These are phyloP conservation scores for Ceratina calcarata DNA, from an alignment of 1,140 invertebrate species.

Conservation along the genomic window DNA sequence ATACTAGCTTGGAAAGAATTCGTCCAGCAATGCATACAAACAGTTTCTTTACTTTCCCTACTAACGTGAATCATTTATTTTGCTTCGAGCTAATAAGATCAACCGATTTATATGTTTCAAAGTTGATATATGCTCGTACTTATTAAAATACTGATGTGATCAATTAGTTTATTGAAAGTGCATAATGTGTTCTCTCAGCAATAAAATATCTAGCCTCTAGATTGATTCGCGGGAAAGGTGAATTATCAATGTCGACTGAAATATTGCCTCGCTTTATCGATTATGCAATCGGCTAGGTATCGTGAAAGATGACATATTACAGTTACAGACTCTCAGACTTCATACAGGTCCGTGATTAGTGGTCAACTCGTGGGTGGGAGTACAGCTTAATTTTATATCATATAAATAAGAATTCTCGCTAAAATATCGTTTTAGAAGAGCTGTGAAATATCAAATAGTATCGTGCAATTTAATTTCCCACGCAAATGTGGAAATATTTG, in stretches of 20 bases:
- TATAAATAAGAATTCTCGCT: conserved; percentile 12
- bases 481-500: no score
- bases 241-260: conserved; percentile 37
- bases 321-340: conserved; percentile 1
- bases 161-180: no score
- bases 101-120: no score
- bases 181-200: no score
- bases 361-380: conserved; percentile 29
- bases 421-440: background rate
- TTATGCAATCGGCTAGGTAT: conserved; percentile 24
- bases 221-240: background rate
- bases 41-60: no score
- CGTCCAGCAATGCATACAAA: no score
- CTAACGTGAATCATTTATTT: no score
- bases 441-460: conserved; percentile 9
- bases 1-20: no score
- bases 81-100: no score
- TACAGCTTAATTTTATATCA: conserved; percentile 31
- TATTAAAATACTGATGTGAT: no score
- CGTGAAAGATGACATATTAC: conserved; percentile 30
- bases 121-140: no score
- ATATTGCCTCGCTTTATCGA: conserved; percentile 28
- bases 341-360: conserved; percentile 2
- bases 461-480: background rate
- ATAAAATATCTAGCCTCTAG: background rate